Evolutionary conservation across 2,888 invertebrate genomes (phyloP).

Genomic region (Drosophila formosana): DNA sequence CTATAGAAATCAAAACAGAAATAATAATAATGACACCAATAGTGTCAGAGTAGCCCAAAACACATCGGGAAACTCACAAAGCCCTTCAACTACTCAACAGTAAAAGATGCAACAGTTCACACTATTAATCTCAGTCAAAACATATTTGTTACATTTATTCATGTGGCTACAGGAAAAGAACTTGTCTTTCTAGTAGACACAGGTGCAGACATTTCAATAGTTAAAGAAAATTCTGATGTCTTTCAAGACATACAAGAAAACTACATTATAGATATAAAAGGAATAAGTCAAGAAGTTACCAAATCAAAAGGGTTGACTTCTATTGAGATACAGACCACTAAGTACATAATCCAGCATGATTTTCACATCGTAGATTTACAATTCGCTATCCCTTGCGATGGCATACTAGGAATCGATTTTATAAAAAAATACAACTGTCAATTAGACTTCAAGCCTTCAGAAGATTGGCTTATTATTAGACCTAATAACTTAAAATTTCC

Average conservation of each 20-base stretch:
- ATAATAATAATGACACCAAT: too few relatives aligned
- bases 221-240: constrained; percentile 1
- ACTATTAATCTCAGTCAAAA: too few relatives aligned
- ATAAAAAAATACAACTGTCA: background rate
- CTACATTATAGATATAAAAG: background rate
- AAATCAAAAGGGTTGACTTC: background rate
- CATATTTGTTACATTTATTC: too few relatives aligned
- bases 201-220: too few relatives aligned
- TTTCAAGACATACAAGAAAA: background rate
- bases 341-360: background rate
- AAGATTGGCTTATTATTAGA: constrained; percentile 1
- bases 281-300: background rate
- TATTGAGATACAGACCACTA: background rate
- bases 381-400: background rate
- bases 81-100: too few relatives aligned
- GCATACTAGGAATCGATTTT: background rate
- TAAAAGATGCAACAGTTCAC: too few relatives aligned
- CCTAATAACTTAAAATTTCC: background rate
- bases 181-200: too few relatives aligned
- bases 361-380: background rate
- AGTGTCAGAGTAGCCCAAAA: too few relatives aligned
- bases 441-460: background rate
- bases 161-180: too few relatives aligned
- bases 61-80: too few relatives aligned
- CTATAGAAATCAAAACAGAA: too few relatives aligned